phyloP scores from a whole-genome alignment of 2,888 invertebrate genomes.

The Chirona hameri region DNA sequence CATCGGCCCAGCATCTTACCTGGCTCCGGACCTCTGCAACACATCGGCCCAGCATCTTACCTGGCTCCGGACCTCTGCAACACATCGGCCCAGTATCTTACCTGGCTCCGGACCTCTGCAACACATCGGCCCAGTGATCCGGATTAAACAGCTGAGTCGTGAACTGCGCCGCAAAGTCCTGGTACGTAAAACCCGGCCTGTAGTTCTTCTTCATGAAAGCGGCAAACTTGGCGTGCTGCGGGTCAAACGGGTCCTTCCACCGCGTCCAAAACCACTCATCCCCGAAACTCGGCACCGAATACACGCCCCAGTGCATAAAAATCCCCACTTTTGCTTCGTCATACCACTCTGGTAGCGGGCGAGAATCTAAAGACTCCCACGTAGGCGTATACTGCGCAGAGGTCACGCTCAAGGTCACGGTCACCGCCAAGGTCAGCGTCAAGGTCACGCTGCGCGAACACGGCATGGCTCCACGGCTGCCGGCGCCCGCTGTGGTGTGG shows the following conservation, averaged over 20 bases:
- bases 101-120: constrained; percentile 78
- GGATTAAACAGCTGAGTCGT: constrained; percentile 79
- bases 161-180: constrained; percentile 84
- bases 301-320: constrained; percentile 92
- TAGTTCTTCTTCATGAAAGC: constrained; percentile 79
- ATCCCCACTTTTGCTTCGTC: constrained; percentile 87
- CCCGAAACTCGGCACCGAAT: constrained; percentile 79
- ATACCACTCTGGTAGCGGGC: too few relatives aligned
- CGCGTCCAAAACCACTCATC: constrained; percentile 90
- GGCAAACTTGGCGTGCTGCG: constrained; percentile 36
- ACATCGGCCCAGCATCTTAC: too few relatives aligned
- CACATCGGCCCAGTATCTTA: too few relatives aligned
- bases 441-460: too few relatives aligned
- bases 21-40: too few relatives aligned
- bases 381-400: not conserved
- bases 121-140: constrained; percentile 75
- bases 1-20: too few relatives aligned
- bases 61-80: constrained; percentile 88
- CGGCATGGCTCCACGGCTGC: too few relatives aligned
- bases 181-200: constrained; percentile 79
- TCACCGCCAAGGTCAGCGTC: not conserved
- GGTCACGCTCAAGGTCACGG: not conserved
- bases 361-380: too few relatives aligned
- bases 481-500: too few relatives aligned
- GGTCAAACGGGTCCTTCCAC: constrained; percentile 56